Conservation (phyloP, 1,140 invertebrate genomes). For the Vanessa atalanta region DNA sequence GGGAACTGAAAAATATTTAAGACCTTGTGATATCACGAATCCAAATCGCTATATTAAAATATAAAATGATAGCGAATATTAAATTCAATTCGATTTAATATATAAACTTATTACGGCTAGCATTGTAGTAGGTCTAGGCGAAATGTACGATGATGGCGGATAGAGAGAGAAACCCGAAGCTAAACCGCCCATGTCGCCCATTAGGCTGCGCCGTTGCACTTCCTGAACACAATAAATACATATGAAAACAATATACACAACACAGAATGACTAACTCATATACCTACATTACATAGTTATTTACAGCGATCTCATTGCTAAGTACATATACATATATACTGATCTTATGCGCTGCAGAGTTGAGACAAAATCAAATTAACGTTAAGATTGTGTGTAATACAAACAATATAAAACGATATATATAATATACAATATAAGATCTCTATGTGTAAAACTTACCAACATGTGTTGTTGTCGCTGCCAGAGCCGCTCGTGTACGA, state of each 20-base stretch:
- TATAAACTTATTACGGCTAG: conserved; percentile 42
- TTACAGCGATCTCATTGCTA: too few relatives aligned
- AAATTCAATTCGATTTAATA: too few relatives aligned
- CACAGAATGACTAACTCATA: not conserved
- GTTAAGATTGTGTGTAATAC: too few relatives aligned
- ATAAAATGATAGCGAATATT: not conserved
- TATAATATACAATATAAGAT: too few relatives aligned
- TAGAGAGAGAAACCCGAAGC: conserved; percentile 16
- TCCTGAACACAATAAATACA: conserved; percentile 65
- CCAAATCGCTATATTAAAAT: not conserved
- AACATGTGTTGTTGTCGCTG: conserved; percentile 87
- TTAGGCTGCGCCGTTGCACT: conserved; percentile 83
- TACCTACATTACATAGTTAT: too few relatives aligned
- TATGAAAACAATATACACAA: not conserved
- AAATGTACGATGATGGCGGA: conserved; percentile 23
- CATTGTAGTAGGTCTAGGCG: conserved; percentile 49
- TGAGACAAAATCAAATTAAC: too few relatives aligned
- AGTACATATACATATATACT: too few relatives aligned
- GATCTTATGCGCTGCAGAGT: too few relatives aligned
- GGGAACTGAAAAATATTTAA: conserved; percentile 58
- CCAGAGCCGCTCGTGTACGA: conserved; percentile 88
- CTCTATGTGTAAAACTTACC: conserved; percentile 45
- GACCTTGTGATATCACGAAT: not conserved
- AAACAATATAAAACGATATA: too few relatives aligned
- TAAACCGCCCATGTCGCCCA: conserved; percentile 51